phyloP scores from a whole-genome alignment of 1,140 invertebrate species.

The Camponotus floridanus region DNA sequence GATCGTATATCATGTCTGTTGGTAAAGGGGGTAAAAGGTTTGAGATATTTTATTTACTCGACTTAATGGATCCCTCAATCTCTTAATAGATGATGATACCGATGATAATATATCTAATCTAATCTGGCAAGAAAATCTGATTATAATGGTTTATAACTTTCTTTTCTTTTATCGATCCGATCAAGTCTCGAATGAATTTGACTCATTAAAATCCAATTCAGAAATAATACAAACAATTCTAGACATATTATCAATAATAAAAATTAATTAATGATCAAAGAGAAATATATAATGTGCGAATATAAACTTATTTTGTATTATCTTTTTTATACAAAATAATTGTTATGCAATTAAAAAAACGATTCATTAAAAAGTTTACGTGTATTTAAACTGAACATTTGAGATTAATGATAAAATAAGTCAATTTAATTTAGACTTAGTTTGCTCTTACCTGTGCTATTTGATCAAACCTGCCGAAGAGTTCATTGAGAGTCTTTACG shows the following conservation, averaged over 20 bases:
- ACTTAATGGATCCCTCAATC: constrained; percentile 46
- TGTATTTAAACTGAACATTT: not conserved
- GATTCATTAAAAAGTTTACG: constrained; percentile 6
- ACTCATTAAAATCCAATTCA: constrained; percentile 1
- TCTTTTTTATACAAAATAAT: not conserved
- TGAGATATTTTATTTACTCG: constrained; percentile 37
- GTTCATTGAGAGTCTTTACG: constrained; percentile 97
- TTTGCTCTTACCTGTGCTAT: constrained; percentile 92
- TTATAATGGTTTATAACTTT: not conserved
- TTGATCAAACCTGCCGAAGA: constrained; percentile 98
- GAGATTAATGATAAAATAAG: constrained; percentile 7
- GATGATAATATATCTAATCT: constrained; percentile 1
- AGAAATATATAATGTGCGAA: not conserved
- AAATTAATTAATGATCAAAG: not conserved
- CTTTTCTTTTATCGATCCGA: not conserved
- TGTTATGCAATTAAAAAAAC: not conserved
- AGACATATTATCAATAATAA: not conserved
- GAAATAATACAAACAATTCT: constrained; percentile 23
- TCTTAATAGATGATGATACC: constrained; percentile 44
- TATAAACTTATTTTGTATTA: not conserved
- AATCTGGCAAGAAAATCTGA: not conserved
- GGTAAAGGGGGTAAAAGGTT: constrained; percentile 48
- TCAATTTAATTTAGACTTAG: constrained; percentile 13
- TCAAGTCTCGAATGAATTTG: not conserved
- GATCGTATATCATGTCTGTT: constrained; percentile 16